These are phyloP conservation scores for Labia minor DNA, from an alignment of 2,888 invertebrate species.

Conservation along the genomic window DNA sequence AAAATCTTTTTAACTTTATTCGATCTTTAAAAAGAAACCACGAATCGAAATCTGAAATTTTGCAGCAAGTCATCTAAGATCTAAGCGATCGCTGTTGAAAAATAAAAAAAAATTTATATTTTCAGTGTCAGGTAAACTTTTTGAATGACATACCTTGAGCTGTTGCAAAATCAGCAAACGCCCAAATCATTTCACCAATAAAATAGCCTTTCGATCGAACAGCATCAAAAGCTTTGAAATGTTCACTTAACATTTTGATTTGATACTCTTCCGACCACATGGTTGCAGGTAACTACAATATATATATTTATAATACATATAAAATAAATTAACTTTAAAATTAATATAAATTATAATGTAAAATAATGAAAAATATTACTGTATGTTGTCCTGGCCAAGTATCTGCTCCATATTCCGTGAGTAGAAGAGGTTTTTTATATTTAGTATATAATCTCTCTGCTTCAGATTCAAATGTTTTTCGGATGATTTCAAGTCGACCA, in stretches of 20 bases:
- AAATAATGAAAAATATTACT: conserved; percentile 41
- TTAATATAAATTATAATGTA: neutral
- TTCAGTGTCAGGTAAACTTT: too few relatives aligned
- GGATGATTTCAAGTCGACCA: conserved; percentile 68
- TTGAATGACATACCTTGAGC: conserved; percentile 81
- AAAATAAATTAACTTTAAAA: neutral
- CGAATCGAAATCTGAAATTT: too few relatives aligned
- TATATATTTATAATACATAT: neutral
- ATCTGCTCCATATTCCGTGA: conserved; percentile 95
- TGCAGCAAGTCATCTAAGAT: too few relatives aligned
- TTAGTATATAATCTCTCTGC: conserved; percentile 67
- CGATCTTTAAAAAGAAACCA: too few relatives aligned
- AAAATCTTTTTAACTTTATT: too few relatives aligned
- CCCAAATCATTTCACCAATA: conserved; percentile 97
- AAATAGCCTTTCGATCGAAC: conserved; percentile 64
- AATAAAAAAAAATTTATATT: too few relatives aligned
- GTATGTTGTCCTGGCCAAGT: conserved; percentile 82
- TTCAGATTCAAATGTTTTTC: conserved; percentile 58
- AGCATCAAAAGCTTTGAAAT: conserved; percentile 87
- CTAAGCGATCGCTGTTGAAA: too few relatives aligned
- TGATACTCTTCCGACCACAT: conserved; percentile 97
- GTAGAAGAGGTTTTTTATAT: conserved; percentile 78
- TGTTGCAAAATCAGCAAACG: conserved; percentile 97
- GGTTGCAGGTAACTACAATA: conserved; percentile 54
- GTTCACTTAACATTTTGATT: conserved; percentile 64